phyloP scores from a whole-genome alignment of 2,113 vertebrate genomes.

The Varanus komodoensis region DNA sequence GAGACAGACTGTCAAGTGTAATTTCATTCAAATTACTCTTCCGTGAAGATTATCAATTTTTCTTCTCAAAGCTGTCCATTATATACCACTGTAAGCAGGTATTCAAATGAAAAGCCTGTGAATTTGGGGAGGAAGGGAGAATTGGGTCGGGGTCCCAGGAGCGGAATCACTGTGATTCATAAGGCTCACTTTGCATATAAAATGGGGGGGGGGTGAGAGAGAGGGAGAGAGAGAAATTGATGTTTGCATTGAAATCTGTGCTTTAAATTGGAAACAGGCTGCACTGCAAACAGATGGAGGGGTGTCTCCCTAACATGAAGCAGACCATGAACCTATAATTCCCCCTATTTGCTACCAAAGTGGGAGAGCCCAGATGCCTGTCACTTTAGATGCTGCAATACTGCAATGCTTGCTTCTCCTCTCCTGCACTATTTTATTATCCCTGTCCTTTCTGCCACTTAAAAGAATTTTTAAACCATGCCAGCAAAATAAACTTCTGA shows the following conservation, averaged over 20 bases:
- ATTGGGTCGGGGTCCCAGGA: conserved; percentile 75
- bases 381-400: conserved; percentile 80
- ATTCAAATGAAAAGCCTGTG: conserved; percentile 79
- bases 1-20: conserved; percentile 90
- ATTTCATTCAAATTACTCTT: conserved; percentile 93
- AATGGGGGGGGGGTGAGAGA: conserved; percentile 64
- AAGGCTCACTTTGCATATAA: conserved; percentile 73
- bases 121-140: conserved; percentile 75
- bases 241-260: conserved; percentile 77
- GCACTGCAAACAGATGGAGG: conserved; percentile 82
- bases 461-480: conserved; percentile 41
- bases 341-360: conserved; percentile 81
- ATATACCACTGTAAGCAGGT: conserved; percentile 85
- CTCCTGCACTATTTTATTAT: conserved; percentile 34
- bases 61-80: conserved; percentile 90
- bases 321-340: conserved; percentile 77
- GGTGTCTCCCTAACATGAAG: conserved; percentile 77
- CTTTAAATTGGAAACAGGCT: conserved; percentile 77
- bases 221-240: conserved; percentile 61
- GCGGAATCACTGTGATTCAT: conserved; percentile 62
- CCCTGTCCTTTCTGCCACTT: conserved; percentile 59
- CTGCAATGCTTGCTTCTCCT: conserved; percentile 66
- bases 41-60: conserved; percentile 89
- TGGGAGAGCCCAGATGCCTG: conserved; percentile 85
- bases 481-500: conserved; percentile 16